Percentiles rank a stretch among this genome's conserved stretches.
phyloP scores from a whole-genome alignment of 2,113 vertebrate genomes.

The Tonatia bakeri region DNA sequence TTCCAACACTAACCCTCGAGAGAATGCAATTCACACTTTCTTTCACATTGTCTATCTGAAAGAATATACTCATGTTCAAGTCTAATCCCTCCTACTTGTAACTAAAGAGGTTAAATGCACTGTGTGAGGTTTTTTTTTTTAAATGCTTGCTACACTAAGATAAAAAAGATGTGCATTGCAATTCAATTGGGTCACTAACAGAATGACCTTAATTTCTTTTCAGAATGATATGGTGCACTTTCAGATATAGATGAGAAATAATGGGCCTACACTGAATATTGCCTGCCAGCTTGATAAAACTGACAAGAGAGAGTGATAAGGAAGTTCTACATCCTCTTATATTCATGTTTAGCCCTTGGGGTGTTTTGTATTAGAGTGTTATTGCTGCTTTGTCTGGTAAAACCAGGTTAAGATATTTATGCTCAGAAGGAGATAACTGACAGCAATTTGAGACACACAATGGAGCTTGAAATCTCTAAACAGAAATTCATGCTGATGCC shows the following conservation, averaged over 20 bases:
- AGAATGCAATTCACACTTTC: neutral
- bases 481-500: neutral
- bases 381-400: slow-evolving; percentile 1
- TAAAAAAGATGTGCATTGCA: slow-evolving; percentile 33
- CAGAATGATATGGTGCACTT: neutral
- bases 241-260: slow-evolving; percentile 48
- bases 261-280: neutral
- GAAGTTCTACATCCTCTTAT: slow-evolving; percentile 3
- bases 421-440: neutral
- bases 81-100: slow-evolving; percentile 30
- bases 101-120: neutral
- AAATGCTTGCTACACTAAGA: slow-evolving; percentile 2
- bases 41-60: slow-evolving; percentile 16
- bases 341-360: neutral
- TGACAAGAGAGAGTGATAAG: slow-evolving; percentile 26
- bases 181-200: slow-evolving; percentile 31
- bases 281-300: slow-evolving; percentile 20
- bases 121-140: neutral
- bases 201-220: slow-evolving; percentile 60
- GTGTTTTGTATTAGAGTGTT: neutral
- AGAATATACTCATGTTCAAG: neutral
- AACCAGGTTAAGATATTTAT: slow-evolving; percentile 33
- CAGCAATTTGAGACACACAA: neutral
- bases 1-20: neutral
- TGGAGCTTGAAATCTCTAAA: neutral